Evolutionary conservation across 2,888 invertebrate species (phyloP), one percentile per base, ranked within the genome.

Genomic region (Ephialtes manifestator): DNA sequence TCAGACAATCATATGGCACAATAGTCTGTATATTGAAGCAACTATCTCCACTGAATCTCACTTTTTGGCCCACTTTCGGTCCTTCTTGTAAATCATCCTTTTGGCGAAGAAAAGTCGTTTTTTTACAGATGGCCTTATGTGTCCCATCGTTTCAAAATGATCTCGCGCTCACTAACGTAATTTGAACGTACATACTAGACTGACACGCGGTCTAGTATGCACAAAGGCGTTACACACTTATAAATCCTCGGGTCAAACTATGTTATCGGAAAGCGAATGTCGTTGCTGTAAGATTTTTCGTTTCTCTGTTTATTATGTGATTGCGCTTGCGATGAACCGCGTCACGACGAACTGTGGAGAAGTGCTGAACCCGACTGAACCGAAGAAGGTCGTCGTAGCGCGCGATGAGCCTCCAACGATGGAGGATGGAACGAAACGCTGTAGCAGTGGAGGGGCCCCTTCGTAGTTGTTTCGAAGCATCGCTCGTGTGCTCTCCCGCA

Each of bases 21-120:
- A 43, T n/a, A 20, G 60, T 20, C 15, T n/a, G 53, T 72, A 10
- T 4, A 53, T 28, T 4, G 46, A 51, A 20, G 28, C 28, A 39
- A 71, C 18, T 18, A 11, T 28, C 28, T 13, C 46, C 13, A 2
- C 13, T 8, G 15, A 28, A 85, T 90, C 89, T 90, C 89, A 90
- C 89, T 89, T 87, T 77, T 89, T 89, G 63, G 84, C 80, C 72
- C 88, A 85, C 83, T 88, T 85, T 65, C 77, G 90, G 68, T 90
- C 88, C 78, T 87, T 91, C 74, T 89, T 81, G 67, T 88, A 67
- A 31, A 90, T 83, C 84, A 90, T 89, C 74, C 87, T 89, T 78
- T 89, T 91, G 5, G 88, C 86, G 65, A 90, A 90, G 67, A 89
- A 88, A 48, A 89, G 78, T 81, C 89, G 89, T 72, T 89, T 91